Conservation (phyloP, 2,113 vertebrate species). For the Poeciliopsis prolifica region DNA sequence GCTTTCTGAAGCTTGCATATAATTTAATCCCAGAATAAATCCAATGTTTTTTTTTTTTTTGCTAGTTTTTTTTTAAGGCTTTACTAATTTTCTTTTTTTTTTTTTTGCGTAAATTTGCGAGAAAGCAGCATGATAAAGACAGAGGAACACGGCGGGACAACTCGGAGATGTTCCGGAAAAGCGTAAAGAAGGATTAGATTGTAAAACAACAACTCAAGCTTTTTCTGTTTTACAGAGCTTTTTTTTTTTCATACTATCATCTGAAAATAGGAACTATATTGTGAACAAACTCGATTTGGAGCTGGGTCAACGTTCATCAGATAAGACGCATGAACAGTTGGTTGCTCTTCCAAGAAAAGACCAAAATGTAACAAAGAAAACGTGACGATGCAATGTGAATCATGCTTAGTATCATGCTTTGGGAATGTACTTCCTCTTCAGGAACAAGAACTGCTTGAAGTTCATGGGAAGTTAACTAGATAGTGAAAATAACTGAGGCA, state of each 20-base stretch:
- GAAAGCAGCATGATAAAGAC: not conserved
- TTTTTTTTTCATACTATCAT: not conserved
- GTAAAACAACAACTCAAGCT: too few species aligned
- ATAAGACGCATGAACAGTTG: not conserved
- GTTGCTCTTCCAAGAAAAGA: not conserved
- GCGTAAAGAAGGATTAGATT: too few species aligned
- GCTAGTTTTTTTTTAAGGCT: too few species aligned
- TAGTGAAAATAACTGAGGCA: not conserved
- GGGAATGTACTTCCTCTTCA: too few species aligned
- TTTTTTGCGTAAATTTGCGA: not conserved
- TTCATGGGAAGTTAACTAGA: not conserved
- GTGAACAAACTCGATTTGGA: too few species aligned
- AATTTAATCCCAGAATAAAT: too few species aligned
- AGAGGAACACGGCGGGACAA: not conserved
- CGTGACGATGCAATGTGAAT: too few species aligned
- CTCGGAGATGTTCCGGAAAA: not conserved
- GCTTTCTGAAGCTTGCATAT: too few species aligned
- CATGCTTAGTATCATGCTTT: too few species aligned
- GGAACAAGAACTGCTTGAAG: too few species aligned
- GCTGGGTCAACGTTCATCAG: not conserved
- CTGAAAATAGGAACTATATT: not conserved
- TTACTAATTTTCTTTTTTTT: not conserved
- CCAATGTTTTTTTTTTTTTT: too few species aligned
- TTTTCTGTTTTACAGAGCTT: too few species aligned
- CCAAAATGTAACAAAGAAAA: not conserved